Conservation (phyloP, 2,113 vertebrate species). For the Sinocyclocheilus rhinocerous region DNA sequence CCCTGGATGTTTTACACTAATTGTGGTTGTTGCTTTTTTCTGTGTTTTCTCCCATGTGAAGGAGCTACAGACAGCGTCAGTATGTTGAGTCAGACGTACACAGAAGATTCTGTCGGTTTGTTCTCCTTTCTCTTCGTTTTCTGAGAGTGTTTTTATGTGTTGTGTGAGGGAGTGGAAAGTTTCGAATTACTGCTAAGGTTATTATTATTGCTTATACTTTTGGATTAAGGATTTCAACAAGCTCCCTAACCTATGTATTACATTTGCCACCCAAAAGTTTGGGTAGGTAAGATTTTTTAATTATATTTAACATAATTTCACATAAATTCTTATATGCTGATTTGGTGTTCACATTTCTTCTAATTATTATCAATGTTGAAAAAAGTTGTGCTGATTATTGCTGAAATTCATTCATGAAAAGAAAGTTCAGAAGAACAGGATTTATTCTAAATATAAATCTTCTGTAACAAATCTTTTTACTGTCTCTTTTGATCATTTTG, state of each 20-base stretch:
- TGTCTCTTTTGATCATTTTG: no score
- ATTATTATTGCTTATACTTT: not conserved
- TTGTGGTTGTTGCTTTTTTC: slow-evolving; percentile 55
- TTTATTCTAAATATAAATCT: no score
- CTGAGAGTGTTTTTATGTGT: not conserved
- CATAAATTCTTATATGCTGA: no score
- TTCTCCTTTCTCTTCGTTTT: slow-evolving; percentile 33
- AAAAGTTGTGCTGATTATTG: no score
- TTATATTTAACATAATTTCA: no score
- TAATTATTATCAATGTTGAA: no score
- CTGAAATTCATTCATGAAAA: no score
- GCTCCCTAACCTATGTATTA: no score
- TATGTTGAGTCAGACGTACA: slow-evolving; percentile 82
- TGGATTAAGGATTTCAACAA: no score
- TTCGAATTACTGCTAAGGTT: not conserved
- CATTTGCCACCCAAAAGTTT: not conserved
- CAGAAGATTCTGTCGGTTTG: slow-evolving; percentile 79
- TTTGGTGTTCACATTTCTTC: no score
- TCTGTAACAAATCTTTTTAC: no score
- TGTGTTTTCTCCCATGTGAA: slow-evolving; percentile 71
- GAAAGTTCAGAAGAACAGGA: no score
- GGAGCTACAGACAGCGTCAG: slow-evolving; percentile 93
- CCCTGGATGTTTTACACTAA: slow-evolving; percentile 40
- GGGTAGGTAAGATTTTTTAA: not conserved
- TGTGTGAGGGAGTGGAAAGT: not conserved